Evolutionary conservation across 2,888 invertebrate genomes (phyloP).

Genomic region (Drosophila putrida): DNA sequence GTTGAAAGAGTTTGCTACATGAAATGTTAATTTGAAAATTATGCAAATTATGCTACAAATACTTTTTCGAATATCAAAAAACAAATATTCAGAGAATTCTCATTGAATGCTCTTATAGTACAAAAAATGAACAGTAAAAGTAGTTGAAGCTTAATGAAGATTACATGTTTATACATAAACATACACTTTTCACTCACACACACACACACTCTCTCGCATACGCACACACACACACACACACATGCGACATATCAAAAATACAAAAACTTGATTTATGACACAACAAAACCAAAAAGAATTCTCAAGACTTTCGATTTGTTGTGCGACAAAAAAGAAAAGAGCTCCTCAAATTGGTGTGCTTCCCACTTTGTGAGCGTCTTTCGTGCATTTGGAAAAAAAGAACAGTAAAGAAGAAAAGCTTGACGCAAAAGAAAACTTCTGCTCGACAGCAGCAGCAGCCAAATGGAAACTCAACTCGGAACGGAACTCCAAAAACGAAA

Average conservation of each 20-base stretch:
- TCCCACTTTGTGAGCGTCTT: slow-evolving; percentile 44
- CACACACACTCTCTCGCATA: slow-evolving; percentile 14
- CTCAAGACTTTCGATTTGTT: slow-evolving; percentile 37
- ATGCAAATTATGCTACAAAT: slow-evolving; percentile 43
- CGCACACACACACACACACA: slow-evolving; percentile 28
- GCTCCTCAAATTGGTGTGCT: slow-evolving; percentile 47
- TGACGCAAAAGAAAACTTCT: slow-evolving; percentile 11
- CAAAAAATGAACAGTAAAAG: slow-evolving; percentile 21
- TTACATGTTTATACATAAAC: slow-evolving; percentile 13
- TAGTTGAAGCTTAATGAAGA: slow-evolving; percentile 28
- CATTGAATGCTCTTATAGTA: slow-evolving; percentile 2
- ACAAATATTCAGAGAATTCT: slow-evolving; percentile 28
- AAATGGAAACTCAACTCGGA: slow-evolving; percentile 27
- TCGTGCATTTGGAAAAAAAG: slow-evolving; percentile 50
- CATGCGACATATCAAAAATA: slow-evolving; percentile 83
- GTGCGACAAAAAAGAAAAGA: slow-evolving; percentile 40
- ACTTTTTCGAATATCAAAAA: slow-evolving; percentile 44
- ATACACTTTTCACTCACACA: neutral
- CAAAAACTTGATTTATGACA: slow-evolving; percentile 76
- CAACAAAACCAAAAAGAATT: slow-evolving; percentile 43
- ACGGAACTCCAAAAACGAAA: slow-evolving; percentile 26
- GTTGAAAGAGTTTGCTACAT: slow-evolving; percentile 57
- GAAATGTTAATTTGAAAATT: slow-evolving; percentile 43
- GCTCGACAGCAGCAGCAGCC: slow-evolving; percentile 16
- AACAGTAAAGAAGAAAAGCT: slow-evolving; percentile 42